Percentiles rank a stretch among this genome's conserved stretches.
Evolutionary conservation across 2,113 vertebrate species (phyloP).

Genomic region (Dasypus novemcinctus): DNA sequence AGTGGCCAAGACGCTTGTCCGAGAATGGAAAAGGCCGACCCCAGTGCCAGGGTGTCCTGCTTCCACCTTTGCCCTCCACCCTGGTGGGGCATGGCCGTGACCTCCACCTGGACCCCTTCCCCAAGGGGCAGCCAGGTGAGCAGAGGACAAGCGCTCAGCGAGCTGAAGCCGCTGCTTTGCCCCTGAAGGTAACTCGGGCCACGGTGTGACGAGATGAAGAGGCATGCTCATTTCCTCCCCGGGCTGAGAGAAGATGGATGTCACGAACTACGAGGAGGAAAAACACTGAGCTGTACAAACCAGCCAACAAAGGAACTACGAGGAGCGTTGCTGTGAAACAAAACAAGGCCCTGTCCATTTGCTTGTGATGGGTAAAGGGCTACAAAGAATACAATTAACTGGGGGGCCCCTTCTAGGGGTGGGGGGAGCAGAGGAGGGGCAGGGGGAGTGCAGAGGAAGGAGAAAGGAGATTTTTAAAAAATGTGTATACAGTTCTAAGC

Average conservation of each 20-base stretch:
- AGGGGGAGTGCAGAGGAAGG: neutral
- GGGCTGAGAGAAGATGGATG: neutral
- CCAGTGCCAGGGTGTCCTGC: neutral
- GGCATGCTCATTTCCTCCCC: neutral
- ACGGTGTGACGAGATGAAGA: neutral
- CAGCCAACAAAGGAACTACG: no score
- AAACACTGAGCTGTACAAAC: no score
- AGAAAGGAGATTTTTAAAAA: neutral
- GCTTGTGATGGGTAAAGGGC: neutral
- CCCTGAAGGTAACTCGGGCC: neutral
- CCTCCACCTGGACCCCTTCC: neutral
- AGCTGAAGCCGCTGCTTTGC: rapidly evolving
- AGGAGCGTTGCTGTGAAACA: neutral
- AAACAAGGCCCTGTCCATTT: neutral
- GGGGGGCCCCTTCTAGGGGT: neutral
- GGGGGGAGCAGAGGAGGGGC: neutral
- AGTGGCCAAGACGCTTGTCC: no score
- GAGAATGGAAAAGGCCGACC: neutral
- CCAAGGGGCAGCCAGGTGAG: no score
- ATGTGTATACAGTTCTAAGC: neutral
- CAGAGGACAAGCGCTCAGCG: neutral
- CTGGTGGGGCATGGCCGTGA: no score
- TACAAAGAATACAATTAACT: neutral
- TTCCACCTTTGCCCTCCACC: neutral
- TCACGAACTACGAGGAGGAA: neutral